These are phyloP conservation scores for Bugula neritina DNA, from an alignment of 2,888 invertebrate species.

Conservation along the genomic window DNA sequence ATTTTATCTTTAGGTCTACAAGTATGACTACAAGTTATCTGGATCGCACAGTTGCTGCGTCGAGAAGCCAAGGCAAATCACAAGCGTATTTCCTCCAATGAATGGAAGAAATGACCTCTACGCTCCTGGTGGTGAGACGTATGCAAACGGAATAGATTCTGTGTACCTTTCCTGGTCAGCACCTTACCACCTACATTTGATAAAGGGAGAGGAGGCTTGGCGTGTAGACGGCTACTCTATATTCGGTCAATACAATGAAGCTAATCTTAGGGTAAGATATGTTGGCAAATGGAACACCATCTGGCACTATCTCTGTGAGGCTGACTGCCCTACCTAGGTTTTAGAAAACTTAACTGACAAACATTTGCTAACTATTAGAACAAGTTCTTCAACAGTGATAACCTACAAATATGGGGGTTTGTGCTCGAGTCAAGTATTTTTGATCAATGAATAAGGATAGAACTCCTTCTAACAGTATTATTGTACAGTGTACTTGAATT, in stretches of 20 bases:
- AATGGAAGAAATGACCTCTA: background rate
- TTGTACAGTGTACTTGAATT: no score
- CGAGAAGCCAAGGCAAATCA: constrained; percentile 38
- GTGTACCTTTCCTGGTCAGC: constrained; percentile 49
- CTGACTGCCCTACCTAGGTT: background rate
- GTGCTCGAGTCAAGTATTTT: no score
- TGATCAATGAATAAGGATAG: no score
- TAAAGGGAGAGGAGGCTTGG: constrained; percentile 50
- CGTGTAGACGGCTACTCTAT: constrained; percentile 28
- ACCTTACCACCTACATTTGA: constrained; percentile 47
- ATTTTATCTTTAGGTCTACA: constrained; percentile 51
- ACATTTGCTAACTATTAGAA: no score
- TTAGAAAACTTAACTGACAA: background rate
- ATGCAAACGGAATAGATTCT: constrained; percentile 45
- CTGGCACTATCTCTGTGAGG: constrained; percentile 52
- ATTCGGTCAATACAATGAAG: constrained; percentile 1
- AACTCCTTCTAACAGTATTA: no score
- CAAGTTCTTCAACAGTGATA: no score
- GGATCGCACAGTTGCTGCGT: constrained; percentile 46
- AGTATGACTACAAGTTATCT: constrained; percentile 43
- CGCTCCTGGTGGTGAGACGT: constrained; percentile 35
- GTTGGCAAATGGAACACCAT: constrained; percentile 45
- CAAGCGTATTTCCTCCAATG: constrained; percentile 46
- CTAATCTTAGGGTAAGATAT: constrained; percentile 36
- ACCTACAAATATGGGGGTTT: no score